These are phyloP conservation scores for Platyrinchus mystaceus DNA, from an alignment of 2,797 vertebrate genomes.

Conservation along the genomic window DNA sequence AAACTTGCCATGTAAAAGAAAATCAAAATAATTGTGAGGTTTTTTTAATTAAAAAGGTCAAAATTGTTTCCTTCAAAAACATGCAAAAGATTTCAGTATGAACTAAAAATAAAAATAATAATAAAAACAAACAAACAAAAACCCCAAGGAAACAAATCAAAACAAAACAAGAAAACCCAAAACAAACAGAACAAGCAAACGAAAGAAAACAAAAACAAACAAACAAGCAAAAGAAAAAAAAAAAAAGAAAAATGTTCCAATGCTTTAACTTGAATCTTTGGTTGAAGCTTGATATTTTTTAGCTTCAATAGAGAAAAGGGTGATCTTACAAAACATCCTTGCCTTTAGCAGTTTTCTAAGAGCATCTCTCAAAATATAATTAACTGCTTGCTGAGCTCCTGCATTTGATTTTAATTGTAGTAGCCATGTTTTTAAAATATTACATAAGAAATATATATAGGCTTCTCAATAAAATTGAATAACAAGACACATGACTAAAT, in stretches of 20 bases:
- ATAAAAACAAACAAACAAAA: too few relatives aligned
- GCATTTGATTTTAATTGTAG: not conserved
- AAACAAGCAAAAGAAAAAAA: too few relatives aligned
- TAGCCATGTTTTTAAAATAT: not conserved
- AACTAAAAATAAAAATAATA: not conserved
- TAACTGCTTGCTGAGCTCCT: not conserved
- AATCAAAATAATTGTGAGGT: fast-evolving
- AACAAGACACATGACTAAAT: not conserved
- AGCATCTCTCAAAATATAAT: not conserved
- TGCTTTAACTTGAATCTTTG: not conserved
- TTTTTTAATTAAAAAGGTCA: not conserved
- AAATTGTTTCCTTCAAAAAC: not conserved
- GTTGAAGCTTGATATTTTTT: not conserved
- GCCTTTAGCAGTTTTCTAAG: not conserved
- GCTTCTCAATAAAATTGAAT: not conserved
- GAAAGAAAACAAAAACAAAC: too few relatives aligned
- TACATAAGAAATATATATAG: not conserved
- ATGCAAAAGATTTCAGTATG: not conserved
- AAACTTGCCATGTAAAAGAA: not conserved
- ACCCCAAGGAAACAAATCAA: too few relatives aligned
- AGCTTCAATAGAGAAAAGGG: not conserved
- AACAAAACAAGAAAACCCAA: too few relatives aligned
- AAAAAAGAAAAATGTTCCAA: not conserved
- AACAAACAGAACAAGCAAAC: too few relatives aligned
- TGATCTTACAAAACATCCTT: not conserved